These are phyloP conservation scores for Contarinia nasturtii DNA, from an alignment of 1,140 invertebrate species.

Conservation along the genomic window DNA sequence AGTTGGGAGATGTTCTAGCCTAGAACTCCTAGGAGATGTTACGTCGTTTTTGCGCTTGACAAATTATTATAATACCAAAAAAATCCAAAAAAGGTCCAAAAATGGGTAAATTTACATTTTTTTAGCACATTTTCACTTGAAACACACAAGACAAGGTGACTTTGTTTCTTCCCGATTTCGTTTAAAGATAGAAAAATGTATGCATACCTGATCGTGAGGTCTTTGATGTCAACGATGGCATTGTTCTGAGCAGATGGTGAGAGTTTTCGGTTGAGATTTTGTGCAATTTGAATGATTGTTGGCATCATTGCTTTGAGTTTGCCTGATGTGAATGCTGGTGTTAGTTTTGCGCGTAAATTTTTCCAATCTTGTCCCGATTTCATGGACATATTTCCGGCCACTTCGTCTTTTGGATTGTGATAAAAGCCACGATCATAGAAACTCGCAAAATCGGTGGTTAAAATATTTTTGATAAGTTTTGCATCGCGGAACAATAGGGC, in stretches of 20 bases:
- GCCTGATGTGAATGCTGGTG: constrained; percentile 32
- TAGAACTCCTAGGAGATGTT: no score
- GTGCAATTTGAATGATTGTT: constrained; percentile 20
- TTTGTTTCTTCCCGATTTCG: no score
- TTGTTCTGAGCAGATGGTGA: not conserved
- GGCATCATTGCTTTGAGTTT: constrained; percentile 34
- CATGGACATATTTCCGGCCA: constrained; percentile 23
- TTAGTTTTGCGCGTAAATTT: constrained; percentile 27
- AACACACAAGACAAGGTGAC: no score
- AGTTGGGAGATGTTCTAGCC: no score
- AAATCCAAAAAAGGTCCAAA: no score
- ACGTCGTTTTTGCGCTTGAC: no score
- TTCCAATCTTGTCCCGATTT: constrained; percentile 28
- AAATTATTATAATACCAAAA: no score
- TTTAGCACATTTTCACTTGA: no score
- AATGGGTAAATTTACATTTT: no score
- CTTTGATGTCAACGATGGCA: constrained; percentile 13
- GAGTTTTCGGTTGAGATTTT: constrained; percentile 5
- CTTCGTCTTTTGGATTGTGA: constrained; percentile 18
- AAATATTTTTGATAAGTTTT: constrained; percentile 21
- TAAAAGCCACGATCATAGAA: constrained; percentile 25
- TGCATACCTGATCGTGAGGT: constrained; percentile 19
- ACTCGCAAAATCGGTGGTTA: constrained; percentile 23
- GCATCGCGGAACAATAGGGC: constrained; percentile 26
- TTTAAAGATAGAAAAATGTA: no score